A percentile compares a stretch with the other conserved stretches of the same genome.
These are phyloP conservation scores for Pseudorhiza aurosa DNA, from an alignment of 30 jellyfish, hydroid and myxozoan genomes.

Conservation along the genomic window DNA sequence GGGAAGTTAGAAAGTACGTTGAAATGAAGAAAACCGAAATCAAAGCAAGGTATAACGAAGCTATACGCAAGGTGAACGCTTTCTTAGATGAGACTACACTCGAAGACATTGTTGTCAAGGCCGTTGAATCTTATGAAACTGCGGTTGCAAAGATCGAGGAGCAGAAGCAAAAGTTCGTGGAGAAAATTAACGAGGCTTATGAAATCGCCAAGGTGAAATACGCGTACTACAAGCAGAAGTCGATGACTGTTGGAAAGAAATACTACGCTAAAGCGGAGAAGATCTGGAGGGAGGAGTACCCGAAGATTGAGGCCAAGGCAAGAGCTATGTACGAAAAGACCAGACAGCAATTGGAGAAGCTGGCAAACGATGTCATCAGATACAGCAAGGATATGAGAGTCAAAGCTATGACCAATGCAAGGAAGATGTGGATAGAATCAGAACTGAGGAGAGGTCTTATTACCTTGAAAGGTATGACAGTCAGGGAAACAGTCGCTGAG, in stretches of 20 bases:
- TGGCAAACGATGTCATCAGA: slow-evolving; percentile 37
- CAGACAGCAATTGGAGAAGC: slow-evolving; percentile 14
- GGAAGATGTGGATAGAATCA: slow-evolving; percentile 71
- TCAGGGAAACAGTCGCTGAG: slow-evolving; percentile 91
- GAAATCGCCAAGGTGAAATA: slow-evolving; percentile 37
- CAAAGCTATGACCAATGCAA: slow-evolving; percentile 30
- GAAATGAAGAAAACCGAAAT: slow-evolving; percentile 11
- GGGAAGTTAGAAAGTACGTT: not conserved
- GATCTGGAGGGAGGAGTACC: slow-evolving; percentile 71
- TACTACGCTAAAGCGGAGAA: slow-evolving; percentile 61
- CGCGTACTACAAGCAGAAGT: slow-evolving; percentile 34
- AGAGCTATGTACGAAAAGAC: slow-evolving; percentile 37
- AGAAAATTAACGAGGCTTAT: slow-evolving; percentile 37
- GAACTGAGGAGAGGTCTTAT: slow-evolving; percentile 44
- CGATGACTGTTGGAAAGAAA: slow-evolving; percentile 34
- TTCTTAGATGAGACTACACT: slow-evolving; percentile 74
- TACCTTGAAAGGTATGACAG: slow-evolving; percentile 82
- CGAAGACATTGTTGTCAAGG: slow-evolving; percentile 66
- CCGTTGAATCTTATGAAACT: slow-evolving; percentile 13
- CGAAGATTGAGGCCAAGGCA: slow-evolving; percentile 36
- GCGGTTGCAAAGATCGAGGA: slow-evolving; percentile 49
- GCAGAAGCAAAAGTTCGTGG: slow-evolving; percentile 25
- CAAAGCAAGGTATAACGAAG: slow-evolving; percentile 24
- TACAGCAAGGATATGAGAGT: slow-evolving; percentile 68
- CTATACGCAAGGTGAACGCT: slow-evolving; percentile 19